Evolutionary conservation across 2,113 vertebrate genomes (phyloP).

Genomic region (Sitta europaea): DNA sequence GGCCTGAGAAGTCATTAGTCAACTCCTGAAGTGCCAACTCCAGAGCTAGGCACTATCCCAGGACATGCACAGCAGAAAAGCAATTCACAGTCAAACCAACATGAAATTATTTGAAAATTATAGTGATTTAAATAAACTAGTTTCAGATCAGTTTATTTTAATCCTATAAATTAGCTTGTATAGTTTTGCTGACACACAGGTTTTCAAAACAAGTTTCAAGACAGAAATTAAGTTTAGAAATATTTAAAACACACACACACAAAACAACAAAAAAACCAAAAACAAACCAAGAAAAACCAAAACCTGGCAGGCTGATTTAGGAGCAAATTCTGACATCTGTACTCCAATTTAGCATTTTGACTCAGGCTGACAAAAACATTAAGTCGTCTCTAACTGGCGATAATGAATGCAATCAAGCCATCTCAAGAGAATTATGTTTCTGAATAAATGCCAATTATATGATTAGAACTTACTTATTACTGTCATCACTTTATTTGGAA

Average conservation of each 20-base stretch:
- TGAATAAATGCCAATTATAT: slow-evolving; percentile 32
- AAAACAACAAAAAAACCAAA: background rate
- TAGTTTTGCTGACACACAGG: background rate
- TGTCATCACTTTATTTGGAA: background rate
- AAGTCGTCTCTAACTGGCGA: background rate
- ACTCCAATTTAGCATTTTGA: background rate
- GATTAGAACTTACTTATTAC: background rate
- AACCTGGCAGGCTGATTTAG: background rate
- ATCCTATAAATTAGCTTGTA: background rate
- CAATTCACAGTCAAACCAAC: background rate
- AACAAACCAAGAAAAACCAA: background rate
- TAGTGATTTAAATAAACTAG: background rate
- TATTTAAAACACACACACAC: background rate
- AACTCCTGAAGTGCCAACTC: background rate
- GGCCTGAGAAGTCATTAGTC: background rate
- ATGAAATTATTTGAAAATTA: background rate
- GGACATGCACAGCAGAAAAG: background rate
- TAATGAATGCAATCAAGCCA: slow-evolving; percentile 4
- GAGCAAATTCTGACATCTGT: background rate
- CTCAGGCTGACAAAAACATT: background rate
- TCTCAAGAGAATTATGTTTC: background rate
- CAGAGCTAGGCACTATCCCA: background rate
- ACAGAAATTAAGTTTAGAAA: background rate
- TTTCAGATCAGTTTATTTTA: background rate
- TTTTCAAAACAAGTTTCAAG: background rate